Evolutionary conservation across 2,797 vertebrate species (phyloP).

Genomic region (Brachymystax lenok): DNA sequence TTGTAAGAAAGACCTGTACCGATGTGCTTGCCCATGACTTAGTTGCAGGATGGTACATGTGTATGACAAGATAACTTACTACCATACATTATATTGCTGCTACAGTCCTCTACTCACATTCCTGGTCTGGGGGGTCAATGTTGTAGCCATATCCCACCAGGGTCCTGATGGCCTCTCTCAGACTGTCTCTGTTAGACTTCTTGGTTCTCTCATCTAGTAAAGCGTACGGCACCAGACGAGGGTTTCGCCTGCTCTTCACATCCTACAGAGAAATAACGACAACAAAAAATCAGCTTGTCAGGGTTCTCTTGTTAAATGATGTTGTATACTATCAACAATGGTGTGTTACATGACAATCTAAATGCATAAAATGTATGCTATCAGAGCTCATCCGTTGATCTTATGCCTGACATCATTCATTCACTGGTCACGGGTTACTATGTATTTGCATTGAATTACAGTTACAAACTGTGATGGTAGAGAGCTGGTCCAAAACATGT

Average conservation of each 20-base stretch:
- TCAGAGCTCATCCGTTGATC: neutral
- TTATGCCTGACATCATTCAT: neutral
- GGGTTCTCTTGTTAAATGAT: neutral
- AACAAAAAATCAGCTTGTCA: slow-evolving; percentile 19
- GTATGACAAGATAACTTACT: too few species aligned
- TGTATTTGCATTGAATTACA: neutral
- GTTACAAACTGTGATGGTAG: too few species aligned
- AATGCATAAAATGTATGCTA: neutral
- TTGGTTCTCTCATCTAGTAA: slow-evolving; percentile 97
- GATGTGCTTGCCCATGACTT: too few species aligned
- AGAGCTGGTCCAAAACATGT: too few species aligned
- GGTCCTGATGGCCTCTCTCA: slow-evolving; percentile 95
- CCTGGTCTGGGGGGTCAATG: slow-evolving; percentile 95
- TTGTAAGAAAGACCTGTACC: too few species aligned
- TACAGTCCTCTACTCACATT: slow-evolving; percentile 70
- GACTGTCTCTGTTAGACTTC: slow-evolving; percentile 96
- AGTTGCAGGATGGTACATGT: too few species aligned
- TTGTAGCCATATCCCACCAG: slow-evolving; percentile 95
- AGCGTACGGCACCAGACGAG: slow-evolving; percentile 94
- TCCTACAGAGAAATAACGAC: slow-evolving; percentile 74
- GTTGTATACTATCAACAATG: neutral
- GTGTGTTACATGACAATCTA: neutral
- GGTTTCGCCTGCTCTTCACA: slow-evolving; percentile 96
- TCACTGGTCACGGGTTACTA: too few species aligned
- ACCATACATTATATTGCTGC: too few species aligned